Conservation (phyloP, 2,113 vertebrate genomes). For the Polyodon spathula region DNA sequence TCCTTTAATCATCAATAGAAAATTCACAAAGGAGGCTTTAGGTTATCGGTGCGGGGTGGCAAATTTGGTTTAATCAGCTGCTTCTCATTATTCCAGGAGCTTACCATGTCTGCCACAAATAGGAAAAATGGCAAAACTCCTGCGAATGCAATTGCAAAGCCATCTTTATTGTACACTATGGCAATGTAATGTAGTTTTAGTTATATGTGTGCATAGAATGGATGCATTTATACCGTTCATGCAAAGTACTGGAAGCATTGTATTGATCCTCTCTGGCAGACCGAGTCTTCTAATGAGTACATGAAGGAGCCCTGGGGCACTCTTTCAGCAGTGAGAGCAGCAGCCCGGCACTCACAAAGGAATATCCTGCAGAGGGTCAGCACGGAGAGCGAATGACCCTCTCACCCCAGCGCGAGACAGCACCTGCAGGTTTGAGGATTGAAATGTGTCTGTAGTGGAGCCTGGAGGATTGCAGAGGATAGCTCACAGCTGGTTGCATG, state of each 20-base stretch:
- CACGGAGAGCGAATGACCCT: not conserved
- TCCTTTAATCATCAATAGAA: conserved; percentile 1
- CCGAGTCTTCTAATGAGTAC: conserved; percentile 16
- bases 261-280: conserved; percentile 10
- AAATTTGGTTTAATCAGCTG: conserved; percentile 2
- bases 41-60: conserved; percentile 6
- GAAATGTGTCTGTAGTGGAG: not conserved
- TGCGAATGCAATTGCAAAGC: too few relatives aligned
- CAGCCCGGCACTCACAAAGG: not conserved
- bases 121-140: too few relatives aligned
- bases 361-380: conserved; percentile 9
- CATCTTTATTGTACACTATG: not conserved
- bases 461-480: not conserved
- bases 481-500: not conserved
- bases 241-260: not conserved
- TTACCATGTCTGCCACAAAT: too few relatives aligned
- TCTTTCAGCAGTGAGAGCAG: not conserved
- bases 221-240: not conserved
- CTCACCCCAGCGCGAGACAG: conserved; percentile 6
- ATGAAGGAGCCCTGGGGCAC: conserved; percentile 2
- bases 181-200: too few relatives aligned
- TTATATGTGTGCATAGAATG: not conserved
- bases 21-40: conserved; percentile 1
- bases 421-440: not conserved
- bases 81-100: too few relatives aligned